Percentiles rank a stretch among this genome's conserved stretches.
Evolutionary conservation across 2,888 invertebrate genomes (phyloP).

Genomic region (Micoletzkya japonica): DNA sequence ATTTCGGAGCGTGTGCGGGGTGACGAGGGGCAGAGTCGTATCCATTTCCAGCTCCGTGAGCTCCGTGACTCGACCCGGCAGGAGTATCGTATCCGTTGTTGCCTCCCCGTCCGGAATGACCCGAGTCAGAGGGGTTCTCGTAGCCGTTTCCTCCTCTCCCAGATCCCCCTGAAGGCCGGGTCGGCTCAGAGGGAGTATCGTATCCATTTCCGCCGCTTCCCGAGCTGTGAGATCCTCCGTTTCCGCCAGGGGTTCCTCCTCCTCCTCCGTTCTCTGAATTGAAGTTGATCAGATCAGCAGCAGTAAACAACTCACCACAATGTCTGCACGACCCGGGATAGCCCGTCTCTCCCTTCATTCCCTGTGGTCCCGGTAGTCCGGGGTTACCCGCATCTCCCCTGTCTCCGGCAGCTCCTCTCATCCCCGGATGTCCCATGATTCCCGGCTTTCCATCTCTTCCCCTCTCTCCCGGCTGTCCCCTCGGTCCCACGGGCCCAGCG

Average conservation of each 20-base stretch:
- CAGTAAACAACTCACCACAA: slow-evolving; percentile 27
- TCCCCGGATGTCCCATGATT: slow-evolving; percentile 44
- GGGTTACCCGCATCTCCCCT: slow-evolving; percentile 54
- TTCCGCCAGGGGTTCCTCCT: neutral
- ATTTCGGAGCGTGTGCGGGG: too few relatives aligned
- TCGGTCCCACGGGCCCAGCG: slow-evolving; percentile 47
- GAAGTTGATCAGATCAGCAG: neutral
- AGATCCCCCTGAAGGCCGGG: too few relatives aligned
- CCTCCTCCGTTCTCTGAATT: slow-evolving; percentile 9
- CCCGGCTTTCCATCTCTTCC: slow-evolving; percentile 53
- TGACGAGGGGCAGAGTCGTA: too few relatives aligned
- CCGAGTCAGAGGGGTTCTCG: too few relatives aligned
- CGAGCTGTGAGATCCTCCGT: neutral
- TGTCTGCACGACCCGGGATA: slow-evolving; percentile 45
- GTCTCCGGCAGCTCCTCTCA: slow-evolving; percentile 51
- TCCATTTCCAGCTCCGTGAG: too few relatives aligned
- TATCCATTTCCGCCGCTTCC: neutral
- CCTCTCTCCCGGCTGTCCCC: slow-evolving; percentile 49
- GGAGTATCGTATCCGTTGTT: too few relatives aligned
- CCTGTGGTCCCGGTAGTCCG: slow-evolving; percentile 56
- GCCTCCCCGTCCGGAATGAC: too few relatives aligned
- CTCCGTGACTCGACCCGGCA: too few relatives aligned
- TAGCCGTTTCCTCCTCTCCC: too few relatives aligned
- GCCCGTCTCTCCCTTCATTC: slow-evolving; percentile 48
- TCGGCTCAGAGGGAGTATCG: too few relatives aligned